A percentile compares a stretch with the other conserved stretches of the same genome.
These are phyloP conservation scores for Baronia brevicornis DNA, from an alignment of 2,888 invertebrate species.

Conservation along the genomic window DNA sequence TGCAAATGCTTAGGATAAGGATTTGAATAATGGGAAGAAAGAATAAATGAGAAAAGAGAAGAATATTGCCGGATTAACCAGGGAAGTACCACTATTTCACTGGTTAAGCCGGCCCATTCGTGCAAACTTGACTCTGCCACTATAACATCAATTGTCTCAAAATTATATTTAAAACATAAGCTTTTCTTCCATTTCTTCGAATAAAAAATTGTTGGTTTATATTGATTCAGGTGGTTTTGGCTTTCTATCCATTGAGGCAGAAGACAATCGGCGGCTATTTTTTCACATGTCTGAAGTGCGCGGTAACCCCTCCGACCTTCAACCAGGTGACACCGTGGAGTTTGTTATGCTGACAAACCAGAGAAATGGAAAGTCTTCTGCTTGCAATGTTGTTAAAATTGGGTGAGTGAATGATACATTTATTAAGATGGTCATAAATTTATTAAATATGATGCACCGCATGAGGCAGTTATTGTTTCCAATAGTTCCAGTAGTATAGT, in stretches of 20 bases:
- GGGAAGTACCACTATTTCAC: too few relatives aligned
- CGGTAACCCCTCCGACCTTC: constrained; percentile 83
- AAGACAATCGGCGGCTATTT: constrained; percentile 94
- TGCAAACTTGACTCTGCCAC: too few relatives aligned
- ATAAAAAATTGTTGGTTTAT: not conserved
- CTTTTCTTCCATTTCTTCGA: constrained; percentile 1
- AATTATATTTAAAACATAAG: too few relatives aligned
- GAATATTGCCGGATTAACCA: too few relatives aligned
- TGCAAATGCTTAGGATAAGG: too few relatives aligned
- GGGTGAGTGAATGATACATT: constrained; percentile 71
- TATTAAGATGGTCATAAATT: not conserved
- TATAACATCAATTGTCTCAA: too few relatives aligned
- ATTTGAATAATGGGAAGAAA: too few relatives aligned
- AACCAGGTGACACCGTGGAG: constrained; percentile 95
- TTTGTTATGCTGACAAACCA: constrained; percentile 97
- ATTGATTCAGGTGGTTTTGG: constrained; percentile 84
- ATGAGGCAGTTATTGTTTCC: too few relatives aligned
- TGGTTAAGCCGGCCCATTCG: too few relatives aligned
- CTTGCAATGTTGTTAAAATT: constrained; percentile 94
- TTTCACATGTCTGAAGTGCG: constrained; percentile 98
- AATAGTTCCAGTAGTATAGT: too few relatives aligned
- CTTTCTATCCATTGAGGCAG: constrained; percentile 93
- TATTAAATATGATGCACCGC: too few relatives aligned
- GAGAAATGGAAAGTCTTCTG: constrained; percentile 95
- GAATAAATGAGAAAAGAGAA: too few relatives aligned